Conservation (phyloP, 2,113 vertebrate genomes). For the Thunnus maccoyii region DNA sequence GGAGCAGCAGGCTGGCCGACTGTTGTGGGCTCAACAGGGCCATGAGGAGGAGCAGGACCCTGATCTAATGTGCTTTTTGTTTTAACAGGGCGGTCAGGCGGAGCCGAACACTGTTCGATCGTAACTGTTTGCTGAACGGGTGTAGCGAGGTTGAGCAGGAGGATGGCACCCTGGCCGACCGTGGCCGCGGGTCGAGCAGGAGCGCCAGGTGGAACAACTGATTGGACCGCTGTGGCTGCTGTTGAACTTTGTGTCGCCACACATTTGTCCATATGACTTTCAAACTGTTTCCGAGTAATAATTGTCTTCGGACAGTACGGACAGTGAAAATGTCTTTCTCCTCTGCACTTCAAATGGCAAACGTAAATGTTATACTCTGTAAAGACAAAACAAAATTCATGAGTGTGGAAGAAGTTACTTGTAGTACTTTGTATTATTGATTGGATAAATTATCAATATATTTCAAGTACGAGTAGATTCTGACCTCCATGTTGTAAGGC, state of each 20-base stretch:
- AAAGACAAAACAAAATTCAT: background rate
- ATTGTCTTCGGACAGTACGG: slow-evolving; percentile 18
- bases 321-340: slow-evolving; percentile 21
- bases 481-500: slow-evolving; percentile 34
- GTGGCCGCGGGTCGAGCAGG: background rate
- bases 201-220: background rate
- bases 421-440: background rate
- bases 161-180: background rate
- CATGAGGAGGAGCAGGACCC: background rate
- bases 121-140: background rate
- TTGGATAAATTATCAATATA: background rate
- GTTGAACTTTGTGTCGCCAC: background rate
- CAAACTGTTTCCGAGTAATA: slow-evolving; percentile 13
- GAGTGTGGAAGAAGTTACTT: too few relatives aligned
- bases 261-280: slow-evolving; percentile 28
- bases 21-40: background rate
- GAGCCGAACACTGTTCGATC: background rate
- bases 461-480: background rate
- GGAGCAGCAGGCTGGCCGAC: background rate
- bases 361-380: slow-evolving; percentile 12
- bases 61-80: background rate
- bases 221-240: background rate
- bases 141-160: slow-evolving; percentile 22
- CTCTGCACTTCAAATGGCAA: slow-evolving; percentile 10
- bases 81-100: background rate